Conservation (phyloP, 2,888 invertebrate species). For the Eledona agricola region DNA sequence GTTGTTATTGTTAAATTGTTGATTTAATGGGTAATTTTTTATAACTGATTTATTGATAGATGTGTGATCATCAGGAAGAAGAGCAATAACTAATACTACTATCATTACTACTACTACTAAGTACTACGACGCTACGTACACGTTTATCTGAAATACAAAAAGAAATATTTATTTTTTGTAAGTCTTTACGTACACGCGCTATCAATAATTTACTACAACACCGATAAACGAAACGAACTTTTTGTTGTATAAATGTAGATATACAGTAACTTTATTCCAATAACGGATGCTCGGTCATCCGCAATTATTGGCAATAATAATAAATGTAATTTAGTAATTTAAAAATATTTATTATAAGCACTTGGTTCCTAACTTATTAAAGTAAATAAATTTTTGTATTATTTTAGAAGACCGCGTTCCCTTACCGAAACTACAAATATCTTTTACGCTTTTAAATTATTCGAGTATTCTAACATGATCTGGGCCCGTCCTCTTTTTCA, state of each 20-base stretch:
- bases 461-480: conserved; percentile 50
- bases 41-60: conserved; percentile 31
- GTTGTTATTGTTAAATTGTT: conserved; percentile 56
- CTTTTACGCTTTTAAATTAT: conserved; percentile 52
- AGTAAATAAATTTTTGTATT: conserved; percentile 54
- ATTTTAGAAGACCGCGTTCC: conserved; percentile 55
- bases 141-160: conserved; percentile 15
- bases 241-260: conserved; percentile 60
- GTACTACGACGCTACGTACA: conserved; percentile 11
- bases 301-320: conserved; percentile 56
- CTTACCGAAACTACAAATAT: conserved; percentile 57
- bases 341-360: conserved; percentile 59
- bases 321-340: conserved; percentile 57
- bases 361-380: conserved; percentile 63
- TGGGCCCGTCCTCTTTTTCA: conserved; percentile 39
- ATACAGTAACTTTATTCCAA: conserved; percentile 57
- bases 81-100: conserved; percentile 26
- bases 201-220: conserved; percentile 34
- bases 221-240: conserved; percentile 39
- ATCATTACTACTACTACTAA: too few relatives aligned
- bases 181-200: conserved; percentile 33
- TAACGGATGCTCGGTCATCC: conserved; percentile 53
- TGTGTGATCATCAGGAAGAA: conserved; percentile 18
- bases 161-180: conserved; percentile 26
- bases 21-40: conserved; percentile 40